Percentiles rank a stretch among this genome's conserved stretches.
These are phyloP conservation scores for Tillus elongatus DNA, from an alignment of 2,888 invertebrate species.

Conservation along the genomic window DNA sequence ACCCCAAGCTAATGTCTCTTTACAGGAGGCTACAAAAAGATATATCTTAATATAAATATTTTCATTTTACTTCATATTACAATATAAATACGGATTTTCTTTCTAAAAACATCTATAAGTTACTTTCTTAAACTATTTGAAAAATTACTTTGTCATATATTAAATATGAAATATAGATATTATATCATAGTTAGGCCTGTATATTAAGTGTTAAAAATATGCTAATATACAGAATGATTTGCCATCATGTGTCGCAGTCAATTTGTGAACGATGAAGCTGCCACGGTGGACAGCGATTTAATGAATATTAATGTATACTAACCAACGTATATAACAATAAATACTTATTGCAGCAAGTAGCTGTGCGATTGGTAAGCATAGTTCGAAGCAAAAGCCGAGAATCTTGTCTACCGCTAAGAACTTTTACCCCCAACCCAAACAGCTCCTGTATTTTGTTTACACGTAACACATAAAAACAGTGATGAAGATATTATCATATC, in stretches of 20 bases:
- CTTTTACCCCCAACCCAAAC: no score
- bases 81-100: slow-evolving; percentile 41
- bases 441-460: no score
- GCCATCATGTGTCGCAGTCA: slow-evolving; percentile 36
- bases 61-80: slow-evolving; percentile 34
- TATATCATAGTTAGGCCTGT: slow-evolving; percentile 44
- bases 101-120: slow-evolving; percentile 42
- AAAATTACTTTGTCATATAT: slow-evolving; percentile 41
- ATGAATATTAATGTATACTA: no score
- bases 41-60: slow-evolving; percentile 41
- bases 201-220: slow-evolving; percentile 45
- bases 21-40: slow-evolving; percentile 44
- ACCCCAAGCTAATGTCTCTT: slow-evolving; percentile 41
- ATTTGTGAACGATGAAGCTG: slow-evolving; percentile 33
- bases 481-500: no score
- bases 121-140: slow-evolving; percentile 38
- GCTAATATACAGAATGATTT: slow-evolving; percentile 44
- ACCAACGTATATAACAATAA: no score
- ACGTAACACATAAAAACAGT: no score
- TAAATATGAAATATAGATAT: slow-evolving; percentile 43
- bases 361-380: no score
- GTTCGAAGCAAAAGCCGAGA: no score
- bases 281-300: slow-evolving; percentile 15
- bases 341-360: no score
- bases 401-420: no score